A percentile compares a stretch with the other conserved stretches of the same genome.
These are phyloP conservation scores for Melopsittacus undulatus DNA, from an alignment of 2,797 vertebrate genomes.

Conservation along the genomic window DNA sequence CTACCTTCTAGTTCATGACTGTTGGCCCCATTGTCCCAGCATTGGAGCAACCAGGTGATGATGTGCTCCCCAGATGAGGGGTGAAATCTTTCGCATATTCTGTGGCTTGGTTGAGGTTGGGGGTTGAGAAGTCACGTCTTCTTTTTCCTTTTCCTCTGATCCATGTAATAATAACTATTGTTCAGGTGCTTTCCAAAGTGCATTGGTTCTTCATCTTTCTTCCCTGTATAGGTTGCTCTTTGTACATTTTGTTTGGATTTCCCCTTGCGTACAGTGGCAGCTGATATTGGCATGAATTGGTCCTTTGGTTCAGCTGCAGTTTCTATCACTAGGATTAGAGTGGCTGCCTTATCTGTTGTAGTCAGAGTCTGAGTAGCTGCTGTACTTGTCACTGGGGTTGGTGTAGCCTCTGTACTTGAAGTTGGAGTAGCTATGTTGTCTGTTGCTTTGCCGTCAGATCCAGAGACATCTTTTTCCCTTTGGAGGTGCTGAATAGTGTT, in stretches of 20 bases:
- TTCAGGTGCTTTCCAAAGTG: background rate
- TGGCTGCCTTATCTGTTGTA: background rate
- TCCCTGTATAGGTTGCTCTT: background rate
- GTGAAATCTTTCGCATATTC: background rate
- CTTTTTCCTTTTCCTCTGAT: background rate
- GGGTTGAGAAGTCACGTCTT: background rate
- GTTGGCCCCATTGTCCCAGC: background rate
- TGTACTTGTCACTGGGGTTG: too few species aligned
- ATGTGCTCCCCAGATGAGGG: background rate
- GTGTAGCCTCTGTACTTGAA: too few species aligned
- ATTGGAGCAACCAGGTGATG: background rate
- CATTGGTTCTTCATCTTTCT: background rate
- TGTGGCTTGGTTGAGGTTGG: background rate
- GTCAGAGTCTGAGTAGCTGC: too few species aligned
- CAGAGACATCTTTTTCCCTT: background rate
- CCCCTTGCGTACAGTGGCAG: background rate
- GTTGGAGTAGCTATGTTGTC: background rate
- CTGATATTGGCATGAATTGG: background rate
- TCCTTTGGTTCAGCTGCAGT: background rate
- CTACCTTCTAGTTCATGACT: background rate
- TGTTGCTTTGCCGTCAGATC: background rate
- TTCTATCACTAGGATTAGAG: background rate
- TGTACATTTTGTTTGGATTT: background rate
- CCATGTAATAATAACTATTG: background rate
- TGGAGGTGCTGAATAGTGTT: background rate